These are phyloP conservation scores for Allacma fusca DNA, from an alignment of 2,888 invertebrate species.

Conservation along the genomic window DNA sequence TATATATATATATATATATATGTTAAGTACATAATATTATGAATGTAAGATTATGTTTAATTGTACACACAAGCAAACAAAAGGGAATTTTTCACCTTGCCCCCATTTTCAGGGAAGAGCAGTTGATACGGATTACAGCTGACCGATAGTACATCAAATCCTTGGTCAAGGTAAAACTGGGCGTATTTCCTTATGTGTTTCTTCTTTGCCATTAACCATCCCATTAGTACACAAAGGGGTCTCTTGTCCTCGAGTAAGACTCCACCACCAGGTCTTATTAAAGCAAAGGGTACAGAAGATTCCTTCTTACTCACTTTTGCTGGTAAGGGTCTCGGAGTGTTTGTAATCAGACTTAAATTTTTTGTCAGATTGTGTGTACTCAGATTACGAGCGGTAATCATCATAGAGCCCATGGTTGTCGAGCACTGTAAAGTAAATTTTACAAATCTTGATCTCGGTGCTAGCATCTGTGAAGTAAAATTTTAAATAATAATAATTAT, in stretches of 20 bases:
- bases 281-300: slow-evolving; percentile 23
- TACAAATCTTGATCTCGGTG: too few relatives aligned
- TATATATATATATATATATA: too few relatives aligned
- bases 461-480: too few relatives aligned
- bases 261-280: slow-evolving; percentile 26
- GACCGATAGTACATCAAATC: slow-evolving; percentile 84
- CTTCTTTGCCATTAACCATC: slow-evolving; percentile 84
- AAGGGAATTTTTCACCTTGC: slow-evolving; percentile 69
- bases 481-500: too few relatives aligned
- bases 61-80: background rate
- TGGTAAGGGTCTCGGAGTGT: slow-evolving; percentile 29
- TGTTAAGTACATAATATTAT: too few relatives aligned
- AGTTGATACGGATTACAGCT: slow-evolving; percentile 85
- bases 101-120: slow-evolving; percentile 84
- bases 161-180: slow-evolving; percentile 78
- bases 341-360: slow-evolving; percentile 11
- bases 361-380: slow-evolving; percentile 32
- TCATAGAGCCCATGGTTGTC: too few relatives aligned
- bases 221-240: slow-evolving; percentile 80
- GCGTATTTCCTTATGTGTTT: slow-evolving; percentile 86
- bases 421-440: too few relatives aligned
- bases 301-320: slow-evolving; percentile 21
- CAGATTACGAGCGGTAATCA: background rate
- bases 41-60: too few relatives aligned
- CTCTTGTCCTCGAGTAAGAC: slow-evolving; percentile 60